Percentiles rank a stretch among this genome's conserved stretches.
phyloP scores from a whole-genome alignment of 2,797 vertebrate genomes.

The Sorex maritimensis region DNA sequence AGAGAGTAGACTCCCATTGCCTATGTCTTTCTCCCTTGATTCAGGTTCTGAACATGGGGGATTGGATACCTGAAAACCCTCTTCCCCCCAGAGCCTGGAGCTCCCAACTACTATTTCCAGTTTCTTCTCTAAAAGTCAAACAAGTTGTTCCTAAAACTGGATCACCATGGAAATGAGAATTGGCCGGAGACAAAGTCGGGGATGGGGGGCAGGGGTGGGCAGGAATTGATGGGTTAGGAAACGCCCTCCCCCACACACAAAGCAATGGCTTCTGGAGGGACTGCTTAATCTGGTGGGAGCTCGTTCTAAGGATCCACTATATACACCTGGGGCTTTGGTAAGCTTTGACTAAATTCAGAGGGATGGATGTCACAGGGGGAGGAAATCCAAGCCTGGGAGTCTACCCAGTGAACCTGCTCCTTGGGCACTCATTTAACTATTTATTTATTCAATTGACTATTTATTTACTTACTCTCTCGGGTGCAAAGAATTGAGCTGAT shows the following conservation, averaged over 20 bases:
- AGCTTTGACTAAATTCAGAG: conserved; percentile 76
- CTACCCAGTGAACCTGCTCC: conserved; percentile 70
- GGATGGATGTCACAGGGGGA: conserved; percentile 34
- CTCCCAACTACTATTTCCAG: conserved; percentile 16
- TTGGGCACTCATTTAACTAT: conserved; percentile 6
- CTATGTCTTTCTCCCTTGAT: conserved; percentile 38
- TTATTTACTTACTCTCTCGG: conserved; percentile 69
- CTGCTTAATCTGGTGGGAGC: conserved; percentile 30
- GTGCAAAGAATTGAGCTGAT: conserved; percentile 80
- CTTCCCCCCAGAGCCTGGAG: conserved; percentile 39
- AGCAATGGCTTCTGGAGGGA: conserved; percentile 52
- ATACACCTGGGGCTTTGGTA: conserved; percentile 68
- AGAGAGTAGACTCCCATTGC: conserved; percentile 34
- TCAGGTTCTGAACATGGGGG: conserved; percentile 44
- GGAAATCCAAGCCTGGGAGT: conserved; percentile 26
- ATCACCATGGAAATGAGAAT: conserved; percentile 54
- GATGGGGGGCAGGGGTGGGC: background rate
- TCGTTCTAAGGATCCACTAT: conserved; percentile 44
- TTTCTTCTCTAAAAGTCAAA: conserved; percentile 69
- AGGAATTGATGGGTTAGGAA: conserved; percentile 16
- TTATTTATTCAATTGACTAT: conserved; percentile 67
- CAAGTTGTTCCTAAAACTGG: conserved; percentile 66
- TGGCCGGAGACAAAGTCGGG: conserved; percentile 18
- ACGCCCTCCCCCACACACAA: conserved; percentile 1
- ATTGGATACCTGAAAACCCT: conserved; percentile 61